phyloP scores from a whole-genome alignment of 1,140 invertebrate genomes.

The Littorina saxatilis region DNA sequence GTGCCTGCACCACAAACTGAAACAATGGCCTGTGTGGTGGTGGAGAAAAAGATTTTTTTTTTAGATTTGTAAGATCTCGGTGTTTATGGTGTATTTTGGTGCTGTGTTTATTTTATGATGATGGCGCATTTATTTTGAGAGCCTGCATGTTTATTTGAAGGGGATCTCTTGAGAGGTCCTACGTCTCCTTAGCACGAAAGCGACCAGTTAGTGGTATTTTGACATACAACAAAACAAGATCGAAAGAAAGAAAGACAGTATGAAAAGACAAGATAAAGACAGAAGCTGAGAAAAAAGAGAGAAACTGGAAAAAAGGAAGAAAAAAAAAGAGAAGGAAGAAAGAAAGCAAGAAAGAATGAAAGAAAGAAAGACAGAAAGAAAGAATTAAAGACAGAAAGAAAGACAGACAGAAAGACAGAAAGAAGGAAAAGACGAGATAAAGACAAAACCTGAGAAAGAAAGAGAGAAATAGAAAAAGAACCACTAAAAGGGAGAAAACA shows the following conservation, averaged over 20 bases:
- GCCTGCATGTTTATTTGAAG: too few species aligned
- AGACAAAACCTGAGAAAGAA: neutral
- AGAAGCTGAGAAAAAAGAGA: neutral
- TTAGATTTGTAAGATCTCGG: too few species aligned
- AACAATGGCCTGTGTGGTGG: too few species aligned
- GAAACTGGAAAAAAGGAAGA: neutral
- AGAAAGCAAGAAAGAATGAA: neutral
- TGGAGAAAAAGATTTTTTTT: too few species aligned
- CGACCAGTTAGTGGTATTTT: too few species aligned
- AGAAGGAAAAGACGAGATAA: neutral
- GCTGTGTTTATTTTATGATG: too few species aligned
- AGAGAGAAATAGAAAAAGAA: constrained; percentile 7
- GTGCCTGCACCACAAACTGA: too few species aligned
- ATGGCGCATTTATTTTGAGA: too few species aligned
- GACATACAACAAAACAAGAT: neutral
- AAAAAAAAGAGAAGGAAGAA: neutral
- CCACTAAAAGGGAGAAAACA: neutral
- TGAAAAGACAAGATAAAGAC: neutral
- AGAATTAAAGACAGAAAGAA: too few species aligned
- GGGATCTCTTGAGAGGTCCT: too few species aligned
- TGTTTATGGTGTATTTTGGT: too few species aligned
- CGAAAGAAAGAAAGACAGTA: neutral
- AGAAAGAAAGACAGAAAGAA: constrained; percentile 8
- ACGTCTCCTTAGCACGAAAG: too few species aligned
- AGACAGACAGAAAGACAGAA: constrained; percentile 22